Percentiles rank a stretch among this genome's conserved stretches.
phyloP scores from a whole-genome alignment of 2,797 vertebrate genomes.

The Cichlasoma orientale region DNA sequence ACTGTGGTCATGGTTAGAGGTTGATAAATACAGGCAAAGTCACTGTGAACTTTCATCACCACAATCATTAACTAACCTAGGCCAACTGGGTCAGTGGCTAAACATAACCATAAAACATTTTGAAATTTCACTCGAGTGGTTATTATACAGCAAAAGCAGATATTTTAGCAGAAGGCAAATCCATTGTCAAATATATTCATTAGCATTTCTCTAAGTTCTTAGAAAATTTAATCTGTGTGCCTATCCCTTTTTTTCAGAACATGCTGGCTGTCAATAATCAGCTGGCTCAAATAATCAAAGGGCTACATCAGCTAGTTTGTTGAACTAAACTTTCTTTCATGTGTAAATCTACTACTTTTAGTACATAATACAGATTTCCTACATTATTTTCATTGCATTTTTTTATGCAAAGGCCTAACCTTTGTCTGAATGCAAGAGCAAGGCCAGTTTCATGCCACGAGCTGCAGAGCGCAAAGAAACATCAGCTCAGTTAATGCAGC shows the following conservation, averaged over 20 bases:
- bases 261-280: neutral
- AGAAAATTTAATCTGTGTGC: neutral
- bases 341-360: neutral
- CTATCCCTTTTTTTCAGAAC: neutral
- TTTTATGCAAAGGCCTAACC: conserved; percentile 17
- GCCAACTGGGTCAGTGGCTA: neutral
- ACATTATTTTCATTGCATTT: conserved; percentile 2
- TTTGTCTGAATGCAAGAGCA: neutral
- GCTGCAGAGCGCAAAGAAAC: conserved; percentile 34
- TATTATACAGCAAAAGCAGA: neutral
- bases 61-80: neutral
- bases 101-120: neutral
- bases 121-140: neutral
- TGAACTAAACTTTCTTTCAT: neutral
- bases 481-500: conserved; percentile 20
- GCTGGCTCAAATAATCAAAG: neutral
- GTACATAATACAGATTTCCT: neutral
- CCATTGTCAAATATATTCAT: neutral
- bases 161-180: neutral
- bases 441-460: conserved; percentile 17
- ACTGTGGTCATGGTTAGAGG: neutral
- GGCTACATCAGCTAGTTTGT: neutral
- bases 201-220: neutral
- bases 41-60: neutral
- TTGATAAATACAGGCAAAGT: neutral